Evolutionary conservation across 1,140 invertebrate species (phyloP).

Genomic region (Drosophila teissieri): DNA sequence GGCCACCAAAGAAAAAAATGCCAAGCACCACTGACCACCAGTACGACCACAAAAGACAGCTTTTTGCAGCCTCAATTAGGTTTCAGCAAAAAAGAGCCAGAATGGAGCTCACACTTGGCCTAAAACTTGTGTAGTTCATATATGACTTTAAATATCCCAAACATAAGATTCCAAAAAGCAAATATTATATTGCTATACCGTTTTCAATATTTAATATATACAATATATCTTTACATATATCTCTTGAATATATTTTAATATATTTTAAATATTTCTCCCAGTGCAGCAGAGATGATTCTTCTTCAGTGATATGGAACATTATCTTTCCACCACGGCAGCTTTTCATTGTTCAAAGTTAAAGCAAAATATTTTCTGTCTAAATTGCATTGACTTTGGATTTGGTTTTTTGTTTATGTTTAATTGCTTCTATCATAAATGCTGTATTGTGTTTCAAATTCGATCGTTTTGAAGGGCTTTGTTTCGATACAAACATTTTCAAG

Average conservation of each 20-base stretch:
- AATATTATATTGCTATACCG: too few species aligned
- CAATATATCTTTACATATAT: too few species aligned
- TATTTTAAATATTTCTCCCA: neutral
- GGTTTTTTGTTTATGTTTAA: constrained; percentile 45
- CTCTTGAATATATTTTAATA: neutral
- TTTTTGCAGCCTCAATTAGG: constrained; percentile 58
- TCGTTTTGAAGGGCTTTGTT: constrained; percentile 48
- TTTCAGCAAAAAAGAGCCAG: constrained; percentile 18
- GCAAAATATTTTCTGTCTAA: constrained; percentile 34
- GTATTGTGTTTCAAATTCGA: constrained; percentile 36
- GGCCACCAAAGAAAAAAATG: constrained; percentile 30
- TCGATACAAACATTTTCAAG: constrained; percentile 70
- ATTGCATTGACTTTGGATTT: constrained; percentile 50
- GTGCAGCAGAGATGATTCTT: constrained; percentile 10
- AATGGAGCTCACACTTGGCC: constrained; percentile 3
- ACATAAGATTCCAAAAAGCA: too few species aligned
- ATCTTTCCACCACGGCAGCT: constrained; percentile 47
- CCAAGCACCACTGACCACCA: constrained; percentile 25
- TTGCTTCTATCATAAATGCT: constrained; percentile 46
- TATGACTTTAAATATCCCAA: too few species aligned
- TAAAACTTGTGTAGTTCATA: neutral
- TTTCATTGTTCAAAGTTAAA: constrained; percentile 56
- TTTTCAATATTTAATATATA: too few species aligned
- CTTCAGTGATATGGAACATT: constrained; percentile 55
- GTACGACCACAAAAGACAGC: constrained; percentile 32